Percentiles rank a stretch among this genome's conserved stretches.
phyloP scores from a whole-genome alignment of 2,113 vertebrate genomes.

The Girardinichthys multiradiatus region DNA sequence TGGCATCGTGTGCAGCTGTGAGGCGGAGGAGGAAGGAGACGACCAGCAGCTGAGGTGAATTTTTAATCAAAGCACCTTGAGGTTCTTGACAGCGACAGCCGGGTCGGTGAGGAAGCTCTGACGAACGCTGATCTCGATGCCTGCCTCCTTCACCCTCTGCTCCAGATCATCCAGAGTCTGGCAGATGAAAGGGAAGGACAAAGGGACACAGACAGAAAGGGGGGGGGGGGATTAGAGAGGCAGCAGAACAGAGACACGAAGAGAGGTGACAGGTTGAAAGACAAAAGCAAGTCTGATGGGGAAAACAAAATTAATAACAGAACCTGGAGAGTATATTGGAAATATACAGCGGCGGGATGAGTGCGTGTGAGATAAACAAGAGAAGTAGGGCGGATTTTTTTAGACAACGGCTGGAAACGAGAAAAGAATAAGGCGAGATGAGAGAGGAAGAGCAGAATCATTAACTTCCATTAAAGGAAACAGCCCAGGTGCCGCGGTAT shows the following conservation, averaged over 20 bases:
- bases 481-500: constrained; percentile 55
- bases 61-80: constrained; percentile 88
- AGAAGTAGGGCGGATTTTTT: constrained; percentile 32
- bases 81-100: constrained; percentile 92
- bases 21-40: constrained; percentile 19
- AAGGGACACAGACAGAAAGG: neutral
- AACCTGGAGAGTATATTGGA: constrained; percentile 31
- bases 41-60: constrained; percentile 70
- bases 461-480: constrained; percentile 68
- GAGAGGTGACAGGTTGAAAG: constrained; percentile 34
- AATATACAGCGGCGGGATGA: constrained; percentile 13
- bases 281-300: constrained; percentile 24
- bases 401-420: constrained; percentile 13
- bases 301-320: neutral
- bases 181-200: constrained; percentile 54
- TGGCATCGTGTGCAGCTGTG: constrained; percentile 58
- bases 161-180: constrained; percentile 95
- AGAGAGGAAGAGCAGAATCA: constrained; percentile 45
- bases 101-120: constrained; percentile 97
- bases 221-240: constrained; percentile 26
- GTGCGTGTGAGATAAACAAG: constrained; percentile 20
- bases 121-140: constrained; percentile 94
- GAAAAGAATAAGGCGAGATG: constrained; percentile 30
- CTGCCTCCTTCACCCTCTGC: constrained; percentile 90
- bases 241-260: constrained; percentile 28